Percentiles rank a stretch among this genome's conserved stretches.
phyloP scores from a whole-genome alignment of 2,888 invertebrate species.

The Bruchidius siliquastri region DNA sequence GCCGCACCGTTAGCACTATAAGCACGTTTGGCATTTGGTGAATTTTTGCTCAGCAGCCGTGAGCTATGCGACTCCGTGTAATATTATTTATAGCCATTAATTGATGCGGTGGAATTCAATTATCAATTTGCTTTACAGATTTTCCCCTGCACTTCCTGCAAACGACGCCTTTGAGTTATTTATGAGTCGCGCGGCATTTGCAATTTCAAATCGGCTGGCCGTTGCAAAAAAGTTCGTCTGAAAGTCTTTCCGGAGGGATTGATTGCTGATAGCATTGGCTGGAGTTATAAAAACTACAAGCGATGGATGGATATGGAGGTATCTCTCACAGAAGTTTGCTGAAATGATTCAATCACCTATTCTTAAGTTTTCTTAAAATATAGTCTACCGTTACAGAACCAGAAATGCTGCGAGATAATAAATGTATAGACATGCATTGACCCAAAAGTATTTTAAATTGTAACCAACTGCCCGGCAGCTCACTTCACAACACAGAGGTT shows the following conservation, averaged over 20 bases:
- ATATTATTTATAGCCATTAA: background rate
- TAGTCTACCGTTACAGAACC: too few species aligned
- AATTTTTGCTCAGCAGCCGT: background rate
- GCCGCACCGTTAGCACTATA: background rate
- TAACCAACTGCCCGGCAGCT: too few species aligned
- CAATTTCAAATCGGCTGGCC: background rate
- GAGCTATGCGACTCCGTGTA: background rate
- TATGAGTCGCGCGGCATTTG: background rate
- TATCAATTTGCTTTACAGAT: background rate
- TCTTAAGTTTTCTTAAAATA: too few species aligned
- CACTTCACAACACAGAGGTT: too few species aligned
- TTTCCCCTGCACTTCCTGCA: background rate
- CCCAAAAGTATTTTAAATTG: too few species aligned
- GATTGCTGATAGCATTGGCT: background rate
- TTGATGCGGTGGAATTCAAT: background rate
- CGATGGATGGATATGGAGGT: background rate
- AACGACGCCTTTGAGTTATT: background rate
- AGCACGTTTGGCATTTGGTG: background rate
- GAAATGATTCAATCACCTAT: too few species aligned
- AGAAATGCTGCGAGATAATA: too few species aligned
- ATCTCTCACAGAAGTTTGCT: too few species aligned
- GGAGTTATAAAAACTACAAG: background rate
- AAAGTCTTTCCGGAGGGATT: background rate
- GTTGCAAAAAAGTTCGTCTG: background rate
- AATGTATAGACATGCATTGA: too few species aligned